Evolutionary conservation across 2,888 invertebrate species (phyloP), one percentile per base, ranked within the genome.

Genomic region (Subacronicta megacephala): DNA sequence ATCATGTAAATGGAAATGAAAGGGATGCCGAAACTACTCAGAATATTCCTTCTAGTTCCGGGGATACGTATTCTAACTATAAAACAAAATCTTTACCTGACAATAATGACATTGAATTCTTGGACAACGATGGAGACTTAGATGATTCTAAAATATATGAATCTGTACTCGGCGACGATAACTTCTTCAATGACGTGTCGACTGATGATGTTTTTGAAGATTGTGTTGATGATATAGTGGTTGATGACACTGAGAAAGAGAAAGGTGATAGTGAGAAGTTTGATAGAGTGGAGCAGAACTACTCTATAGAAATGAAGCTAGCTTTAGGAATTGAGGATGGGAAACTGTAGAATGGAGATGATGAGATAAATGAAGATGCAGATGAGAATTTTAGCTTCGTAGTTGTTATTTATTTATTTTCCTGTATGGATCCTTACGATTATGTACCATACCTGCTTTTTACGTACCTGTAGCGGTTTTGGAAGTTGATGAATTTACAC

Each of bases 231-330:
- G 83, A 83, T 49, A 58, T 69, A 7, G 63, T 63, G 6, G 52
- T 29, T 12, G 26, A 10, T 18, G 56, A 44, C 31, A 31, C 12
- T n/a, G 67, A 55, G 53, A 45, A 55, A 63, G 13, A 57, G 52
- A 70, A 65, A 5, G 65, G 58, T 0, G 62, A 59, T 7, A 72
- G 18, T 9, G 44, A n/a, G 9, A 35, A 62, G 20, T 87, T 84
- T 56, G 75, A 82, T 62, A 77, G 84, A 7, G 78, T 84, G 1
- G 85, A 83, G 36, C 89, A 89, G 65, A 90, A 83, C 51, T 90
- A 89, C 67, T 89, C 92, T 4, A 66, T 94, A 40, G 94, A 94
- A 79, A 94, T 94, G 94, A 92, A 92, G 66, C 57, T 91, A 43
- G 90, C 89, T 44, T 77, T 91, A 72, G 89, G 86, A 3, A 83